Conservation (phyloP, 2,888 invertebrate genomes). For the Labia minor region DNA sequence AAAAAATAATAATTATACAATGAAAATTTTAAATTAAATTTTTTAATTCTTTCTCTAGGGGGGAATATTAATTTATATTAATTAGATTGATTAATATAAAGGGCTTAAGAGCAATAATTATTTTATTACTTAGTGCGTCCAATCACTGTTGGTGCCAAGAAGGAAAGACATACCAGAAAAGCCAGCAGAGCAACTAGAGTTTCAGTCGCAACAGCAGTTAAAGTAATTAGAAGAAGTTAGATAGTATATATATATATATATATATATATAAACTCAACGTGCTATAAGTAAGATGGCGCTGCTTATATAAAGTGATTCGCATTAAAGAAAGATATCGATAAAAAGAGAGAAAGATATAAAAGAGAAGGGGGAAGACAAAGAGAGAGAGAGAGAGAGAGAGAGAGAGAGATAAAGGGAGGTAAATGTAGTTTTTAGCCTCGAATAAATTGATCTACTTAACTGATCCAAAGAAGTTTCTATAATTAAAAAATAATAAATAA, state of each 20-base stretch:
- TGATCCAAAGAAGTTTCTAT: slow-evolving; percentile 14
- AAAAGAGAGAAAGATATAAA: slow-evolving; percentile 13
- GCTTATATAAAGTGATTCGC: slow-evolving; percentile 31
- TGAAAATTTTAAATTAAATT: no score
- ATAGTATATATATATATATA: not conserved
- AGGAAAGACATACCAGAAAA: slow-evolving; percentile 13
- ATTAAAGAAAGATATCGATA: slow-evolving; percentile 26
- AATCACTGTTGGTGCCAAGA: slow-evolving; percentile 1
- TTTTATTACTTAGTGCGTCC: not conserved
- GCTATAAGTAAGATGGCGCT: slow-evolving; percentile 1
- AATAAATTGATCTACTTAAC: slow-evolving; percentile 39
- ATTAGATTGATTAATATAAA: no score
- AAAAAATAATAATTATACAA: no score
- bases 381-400: no score
- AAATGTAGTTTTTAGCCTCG: slow-evolving; percentile 36
- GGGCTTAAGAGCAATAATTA: not conserved
- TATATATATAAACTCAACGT: not conserved
- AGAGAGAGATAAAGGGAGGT: not conserved
- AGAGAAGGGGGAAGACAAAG: no score
- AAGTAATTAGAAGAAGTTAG: slow-evolving; percentile 13
- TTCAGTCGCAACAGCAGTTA: not conserved
- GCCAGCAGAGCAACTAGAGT: slow-evolving; percentile 5
- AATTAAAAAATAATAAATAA: no score
- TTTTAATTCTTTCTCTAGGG: no score
- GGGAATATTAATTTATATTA: no score